These are phyloP conservation scores for Montipora foliosa DNA, from an alignment of 64 coral and sea anemone species.

Conservation along the genomic window DNA sequence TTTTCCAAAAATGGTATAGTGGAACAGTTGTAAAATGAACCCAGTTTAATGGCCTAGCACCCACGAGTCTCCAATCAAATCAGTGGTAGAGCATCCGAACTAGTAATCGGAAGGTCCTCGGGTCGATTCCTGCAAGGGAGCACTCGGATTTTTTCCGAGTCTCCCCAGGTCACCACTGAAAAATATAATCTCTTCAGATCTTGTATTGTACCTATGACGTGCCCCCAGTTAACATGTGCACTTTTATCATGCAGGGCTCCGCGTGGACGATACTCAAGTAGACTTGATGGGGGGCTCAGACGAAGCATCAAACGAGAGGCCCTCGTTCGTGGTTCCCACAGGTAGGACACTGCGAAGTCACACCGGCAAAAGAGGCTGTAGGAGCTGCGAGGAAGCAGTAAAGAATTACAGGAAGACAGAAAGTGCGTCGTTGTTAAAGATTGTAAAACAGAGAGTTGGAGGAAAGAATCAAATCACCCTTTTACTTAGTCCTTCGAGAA, in stretches of 20 bases:
- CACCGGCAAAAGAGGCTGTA: neutral
- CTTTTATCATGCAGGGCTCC: constrained; percentile 56
- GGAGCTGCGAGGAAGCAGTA: constrained; percentile 23
- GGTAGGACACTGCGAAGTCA: constrained; percentile 44
- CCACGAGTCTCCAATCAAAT: too few relatives aligned
- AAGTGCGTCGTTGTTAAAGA: neutral
- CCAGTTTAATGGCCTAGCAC: too few relatives aligned
- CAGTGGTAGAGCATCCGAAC: too few relatives aligned
- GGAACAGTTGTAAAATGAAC: too few relatives aligned
- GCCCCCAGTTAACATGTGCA: neutral
- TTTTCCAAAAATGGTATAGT: too few relatives aligned
- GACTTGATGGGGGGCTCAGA: constrained; percentile 85
- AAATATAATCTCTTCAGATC: too few relatives aligned
- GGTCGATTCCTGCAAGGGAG: too few relatives aligned
- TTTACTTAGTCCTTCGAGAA: neutral
- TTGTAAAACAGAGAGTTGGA: constrained; percentile 28
- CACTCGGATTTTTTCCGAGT: too few relatives aligned
- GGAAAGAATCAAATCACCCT: neutral
- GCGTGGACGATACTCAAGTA: constrained; percentile 92
- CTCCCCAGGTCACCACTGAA: too few relatives aligned
- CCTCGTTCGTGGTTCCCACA: constrained; percentile 75
- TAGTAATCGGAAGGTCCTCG: too few relatives aligned
- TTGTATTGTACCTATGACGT: too few relatives aligned
- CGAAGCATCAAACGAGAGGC: constrained; percentile 65
- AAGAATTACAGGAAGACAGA: constrained; percentile 14